Evolutionary conservation across 2,113 vertebrate genomes (phyloP).

Genomic region (Malurus melanocephalus): DNA sequence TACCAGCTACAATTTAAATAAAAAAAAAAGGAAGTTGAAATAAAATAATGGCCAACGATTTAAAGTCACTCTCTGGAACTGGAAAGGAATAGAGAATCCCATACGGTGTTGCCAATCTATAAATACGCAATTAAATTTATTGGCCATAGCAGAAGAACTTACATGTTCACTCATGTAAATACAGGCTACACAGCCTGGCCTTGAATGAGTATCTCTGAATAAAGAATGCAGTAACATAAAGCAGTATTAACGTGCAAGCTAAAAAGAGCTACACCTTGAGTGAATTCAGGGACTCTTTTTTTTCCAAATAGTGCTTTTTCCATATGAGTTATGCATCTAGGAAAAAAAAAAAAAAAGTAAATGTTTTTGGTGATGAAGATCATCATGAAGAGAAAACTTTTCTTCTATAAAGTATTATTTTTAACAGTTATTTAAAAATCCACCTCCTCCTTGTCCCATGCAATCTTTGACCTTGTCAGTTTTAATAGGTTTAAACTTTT

Average conservation of each 20-base stretch:
- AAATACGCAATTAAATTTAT: background rate
- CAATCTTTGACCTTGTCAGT: conserved; percentile 16
- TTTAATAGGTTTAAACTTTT: conserved; percentile 38
- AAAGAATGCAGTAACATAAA: background rate
- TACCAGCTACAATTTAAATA: background rate
- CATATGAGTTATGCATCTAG: background rate
- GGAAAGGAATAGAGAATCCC: background rate
- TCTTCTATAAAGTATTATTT: background rate
- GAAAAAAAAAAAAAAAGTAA: background rate
- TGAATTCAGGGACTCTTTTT: background rate
- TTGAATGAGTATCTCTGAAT: background rate
- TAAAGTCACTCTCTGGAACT: background rate
- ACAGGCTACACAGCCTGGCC: background rate
- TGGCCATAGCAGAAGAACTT: background rate
- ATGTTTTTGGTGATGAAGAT: background rate
- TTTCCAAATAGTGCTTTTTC: background rate
- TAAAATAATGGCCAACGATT: background rate
- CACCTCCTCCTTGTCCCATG: background rate
- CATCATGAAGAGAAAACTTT: background rate
- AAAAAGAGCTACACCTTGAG: background rate
- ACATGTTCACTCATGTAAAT: background rate
- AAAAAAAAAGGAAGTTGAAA: background rate
- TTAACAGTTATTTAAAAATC: conserved; percentile 8
- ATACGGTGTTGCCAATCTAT: background rate
- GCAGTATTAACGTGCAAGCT: background rate